phyloP scores from a whole-genome alignment of 2,888 invertebrate genomes.

The Liposcelis brunnea region DNA sequence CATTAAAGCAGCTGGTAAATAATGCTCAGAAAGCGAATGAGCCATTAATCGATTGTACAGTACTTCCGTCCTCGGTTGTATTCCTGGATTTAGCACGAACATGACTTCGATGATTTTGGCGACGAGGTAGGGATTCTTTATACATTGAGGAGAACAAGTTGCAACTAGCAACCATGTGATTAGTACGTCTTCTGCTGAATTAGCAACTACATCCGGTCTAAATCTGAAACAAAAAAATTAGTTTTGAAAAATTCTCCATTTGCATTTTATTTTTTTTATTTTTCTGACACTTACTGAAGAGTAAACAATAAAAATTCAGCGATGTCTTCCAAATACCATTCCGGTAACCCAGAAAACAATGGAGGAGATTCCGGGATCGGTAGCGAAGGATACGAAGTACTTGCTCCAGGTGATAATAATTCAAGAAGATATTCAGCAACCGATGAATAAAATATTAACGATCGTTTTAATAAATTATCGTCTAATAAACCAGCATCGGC shows the following conservation, averaged over 20 bases:
- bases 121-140: constrained; percentile 91
- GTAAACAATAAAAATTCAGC: constrained; percentile 89
- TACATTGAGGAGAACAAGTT: constrained; percentile 75
- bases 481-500: constrained; percentile 82
- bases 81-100: constrained; percentile 31
- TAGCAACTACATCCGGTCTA: constrained; percentile 53
- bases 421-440: constrained; percentile 62
- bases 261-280: constrained; percentile 2
- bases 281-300: constrained; percentile 55
- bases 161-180: constrained; percentile 78
- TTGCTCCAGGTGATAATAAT: constrained; percentile 35
- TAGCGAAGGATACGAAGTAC: constrained; percentile 23
- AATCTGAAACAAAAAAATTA: constrained; percentile 38
- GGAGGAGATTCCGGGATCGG: constrained; percentile 41
- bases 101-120: constrained; percentile 88
- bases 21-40: constrained; percentile 65
- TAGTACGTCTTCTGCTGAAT: constrained; percentile 63
- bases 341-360: constrained; percentile 80
- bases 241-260: constrained; percentile 7
- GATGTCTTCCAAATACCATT: constrained; percentile 95
- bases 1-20: constrained; percentile 81
- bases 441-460: constrained; percentile 72
- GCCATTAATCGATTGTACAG: constrained; percentile 67
- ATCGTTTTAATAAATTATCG: constrained; percentile 59
- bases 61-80: constrained; percentile 29